These are phyloP conservation scores for Papilio polyxenes DNA, from an alignment of 1,140 invertebrate genomes.

Conservation along the genomic window DNA sequence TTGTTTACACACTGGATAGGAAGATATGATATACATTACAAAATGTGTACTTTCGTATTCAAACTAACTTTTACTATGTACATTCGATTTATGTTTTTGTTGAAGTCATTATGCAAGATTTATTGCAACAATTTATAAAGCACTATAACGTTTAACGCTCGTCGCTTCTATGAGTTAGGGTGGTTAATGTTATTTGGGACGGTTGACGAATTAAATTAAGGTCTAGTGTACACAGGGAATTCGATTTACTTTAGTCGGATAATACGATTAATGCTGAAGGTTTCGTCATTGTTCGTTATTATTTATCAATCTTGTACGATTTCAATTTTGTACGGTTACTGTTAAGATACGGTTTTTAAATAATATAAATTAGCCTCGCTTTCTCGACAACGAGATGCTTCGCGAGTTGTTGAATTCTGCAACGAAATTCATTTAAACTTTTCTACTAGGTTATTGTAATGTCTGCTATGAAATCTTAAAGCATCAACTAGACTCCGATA, in stretches of 20 bases:
- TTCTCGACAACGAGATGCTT: background rate
- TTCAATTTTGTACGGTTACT: background rate
- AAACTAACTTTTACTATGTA: background rate
- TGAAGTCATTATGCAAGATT: constrained; percentile 4
- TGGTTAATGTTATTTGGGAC: constrained; percentile 24
- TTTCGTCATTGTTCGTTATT: background rate
- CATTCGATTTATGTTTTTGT: background rate
- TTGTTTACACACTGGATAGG: too few species aligned
- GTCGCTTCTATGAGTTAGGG: constrained; percentile 4
- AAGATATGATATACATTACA: too few species aligned
- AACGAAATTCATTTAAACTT: background rate
- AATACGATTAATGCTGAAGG: background rate
- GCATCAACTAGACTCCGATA: background rate
- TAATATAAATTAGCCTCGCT: background rate
- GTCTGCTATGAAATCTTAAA: background rate
- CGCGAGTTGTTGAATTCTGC: background rate
- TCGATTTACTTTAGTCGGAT: background rate
- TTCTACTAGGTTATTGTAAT: background rate
- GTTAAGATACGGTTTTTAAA: background rate
- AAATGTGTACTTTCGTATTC: background rate
- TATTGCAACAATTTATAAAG: constrained; percentile 17
- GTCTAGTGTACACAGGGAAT: constrained; percentile 1
- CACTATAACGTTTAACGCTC: constrained; percentile 23
- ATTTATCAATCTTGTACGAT: background rate
- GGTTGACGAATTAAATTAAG: constrained; percentile 5